Evolutionary conservation across 2,113 vertebrate genomes (phyloP).

Genomic region (Zosterops pallidus): DNA sequence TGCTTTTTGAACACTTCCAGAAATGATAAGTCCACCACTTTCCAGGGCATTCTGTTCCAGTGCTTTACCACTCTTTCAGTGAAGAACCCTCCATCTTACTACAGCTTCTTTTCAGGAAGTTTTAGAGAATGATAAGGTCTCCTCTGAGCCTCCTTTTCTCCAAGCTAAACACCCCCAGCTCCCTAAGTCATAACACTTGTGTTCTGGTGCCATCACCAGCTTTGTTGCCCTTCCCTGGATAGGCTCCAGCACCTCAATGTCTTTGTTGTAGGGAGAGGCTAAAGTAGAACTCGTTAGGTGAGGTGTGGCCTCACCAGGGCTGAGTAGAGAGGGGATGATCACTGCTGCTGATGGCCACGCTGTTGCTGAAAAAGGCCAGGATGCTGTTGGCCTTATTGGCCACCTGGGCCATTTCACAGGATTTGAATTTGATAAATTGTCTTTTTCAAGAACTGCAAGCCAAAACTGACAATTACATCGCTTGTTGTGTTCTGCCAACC

Average conservation of each 20-base stretch:
- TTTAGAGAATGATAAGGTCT: background rate
- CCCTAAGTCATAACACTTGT: background rate
- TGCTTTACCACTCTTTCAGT: background rate
- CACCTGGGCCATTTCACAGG: background rate
- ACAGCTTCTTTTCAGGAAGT: background rate
- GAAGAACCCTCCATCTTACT: background rate
- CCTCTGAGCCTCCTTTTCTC: background rate
- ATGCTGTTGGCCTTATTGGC: background rate
- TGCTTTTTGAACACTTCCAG: background rate
- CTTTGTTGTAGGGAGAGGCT: background rate
- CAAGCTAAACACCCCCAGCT: background rate
- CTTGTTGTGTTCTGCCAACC: background rate
- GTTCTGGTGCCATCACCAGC: background rate
- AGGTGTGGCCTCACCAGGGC: background rate
- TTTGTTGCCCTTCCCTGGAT: background rate
- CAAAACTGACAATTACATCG: background rate
- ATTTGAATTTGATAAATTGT: background rate
- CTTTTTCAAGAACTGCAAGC: background rate
- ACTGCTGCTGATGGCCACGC: background rate
- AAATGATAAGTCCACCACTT: background rate
- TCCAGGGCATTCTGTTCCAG: background rate
- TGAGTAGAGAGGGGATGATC: background rate
- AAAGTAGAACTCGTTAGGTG: rapidly evolving
- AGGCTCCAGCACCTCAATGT: rapidly evolving
- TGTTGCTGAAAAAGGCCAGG: background rate